A percentile compares a stretch with the other conserved stretches of the same genome.
Evolutionary conservation across 2,113 vertebrate species (phyloP).

Genomic region (Spea multiplicata): DNA sequence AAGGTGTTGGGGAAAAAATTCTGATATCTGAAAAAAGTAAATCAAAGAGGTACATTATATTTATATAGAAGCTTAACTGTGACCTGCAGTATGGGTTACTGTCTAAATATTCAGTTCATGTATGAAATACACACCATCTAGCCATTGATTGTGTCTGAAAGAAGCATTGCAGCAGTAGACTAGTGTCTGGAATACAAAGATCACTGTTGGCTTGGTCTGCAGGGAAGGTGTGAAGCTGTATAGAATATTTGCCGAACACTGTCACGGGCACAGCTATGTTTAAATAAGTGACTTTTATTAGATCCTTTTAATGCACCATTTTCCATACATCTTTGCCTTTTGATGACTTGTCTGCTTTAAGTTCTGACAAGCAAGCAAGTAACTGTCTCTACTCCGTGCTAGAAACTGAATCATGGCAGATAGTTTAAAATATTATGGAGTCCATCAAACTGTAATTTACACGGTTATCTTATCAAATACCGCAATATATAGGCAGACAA

Average conservation of each 20-base stretch:
- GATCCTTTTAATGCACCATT: constrained; percentile 17
- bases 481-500: too few relatives aligned
- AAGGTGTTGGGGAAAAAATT: too few relatives aligned
- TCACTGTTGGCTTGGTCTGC: constrained; percentile 1
- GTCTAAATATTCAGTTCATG: too few relatives aligned
- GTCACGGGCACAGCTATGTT: constrained; percentile 22
- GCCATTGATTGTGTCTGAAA: constrained; percentile 6
- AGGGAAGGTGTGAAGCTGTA: constrained; percentile 8
- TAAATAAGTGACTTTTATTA: constrained; percentile 31
- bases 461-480: too few relatives aligned
- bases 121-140: not conserved
- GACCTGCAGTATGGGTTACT: too few relatives aligned
- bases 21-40: too few relatives aligned
- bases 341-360: constrained; percentile 23
- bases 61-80: too few relatives aligned
- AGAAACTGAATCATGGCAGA: constrained; percentile 19
- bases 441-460: too few relatives aligned
- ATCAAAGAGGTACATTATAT: too few relatives aligned
- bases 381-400: constrained; percentile 22
- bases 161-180: constrained; percentile 1
- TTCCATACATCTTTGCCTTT: constrained; percentile 27
- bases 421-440: constrained; percentile 11
- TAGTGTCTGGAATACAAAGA: constrained; percentile 8
- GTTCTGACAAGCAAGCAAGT: constrained; percentile 12
- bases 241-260: constrained; percentile 2